Percentiles rank a stretch among this genome's conserved stretches.
phyloP scores from a whole-genome alignment of 2,888 invertebrate species.

The Dynastes maya region DNA sequence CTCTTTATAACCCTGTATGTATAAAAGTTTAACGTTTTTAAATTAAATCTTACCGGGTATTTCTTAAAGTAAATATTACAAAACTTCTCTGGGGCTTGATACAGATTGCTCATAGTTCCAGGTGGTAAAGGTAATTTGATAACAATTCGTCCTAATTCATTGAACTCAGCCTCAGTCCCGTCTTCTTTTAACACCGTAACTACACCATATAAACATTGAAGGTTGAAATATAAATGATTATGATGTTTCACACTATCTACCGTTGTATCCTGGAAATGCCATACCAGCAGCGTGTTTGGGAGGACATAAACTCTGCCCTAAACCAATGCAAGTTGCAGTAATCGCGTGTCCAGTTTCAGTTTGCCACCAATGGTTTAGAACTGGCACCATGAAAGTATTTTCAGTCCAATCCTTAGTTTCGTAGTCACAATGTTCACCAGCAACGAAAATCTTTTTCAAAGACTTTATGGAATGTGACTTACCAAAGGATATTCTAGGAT shows the following conservation, averaged over 20 bases:
- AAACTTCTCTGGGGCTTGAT: slow-evolving; percentile 86
- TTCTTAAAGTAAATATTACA: slow-evolving; percentile 86
- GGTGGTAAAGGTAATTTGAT: slow-evolving; percentile 92
- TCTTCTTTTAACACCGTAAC: slow-evolving; percentile 80
- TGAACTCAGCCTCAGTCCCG: slow-evolving; percentile 78
- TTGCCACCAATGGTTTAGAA: slow-evolving; percentile 98
- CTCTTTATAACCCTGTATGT: no score
- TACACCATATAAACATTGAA: slow-evolving; percentile 63
- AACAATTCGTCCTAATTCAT: slow-evolving; percentile 88
- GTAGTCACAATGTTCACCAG: slow-evolving; percentile 94
- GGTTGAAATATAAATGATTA: background rate
- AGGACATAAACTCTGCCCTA: slow-evolving; percentile 80
- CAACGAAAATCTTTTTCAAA: slow-evolving; percentile 83
- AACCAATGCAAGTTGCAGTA: slow-evolving; percentile 87
- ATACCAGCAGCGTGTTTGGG: slow-evolving; percentile 86
- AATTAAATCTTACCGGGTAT: slow-evolving; percentile 77
- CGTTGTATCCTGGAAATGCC: slow-evolving; percentile 90
- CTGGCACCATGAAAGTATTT: slow-evolving; percentile 80
- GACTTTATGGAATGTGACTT: slow-evolving; percentile 81
- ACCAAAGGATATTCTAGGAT: slow-evolving; percentile 78
- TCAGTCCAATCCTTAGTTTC: slow-evolving; percentile 89
- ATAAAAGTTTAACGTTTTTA: background rate
- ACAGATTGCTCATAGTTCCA: slow-evolving; percentile 88
- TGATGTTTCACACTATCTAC: slow-evolving; percentile 70
- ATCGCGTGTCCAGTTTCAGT: slow-evolving; percentile 95